phyloP scores from a whole-genome alignment of 2,888 invertebrate genomes.

The Aproaerema taeniolella region DNA sequence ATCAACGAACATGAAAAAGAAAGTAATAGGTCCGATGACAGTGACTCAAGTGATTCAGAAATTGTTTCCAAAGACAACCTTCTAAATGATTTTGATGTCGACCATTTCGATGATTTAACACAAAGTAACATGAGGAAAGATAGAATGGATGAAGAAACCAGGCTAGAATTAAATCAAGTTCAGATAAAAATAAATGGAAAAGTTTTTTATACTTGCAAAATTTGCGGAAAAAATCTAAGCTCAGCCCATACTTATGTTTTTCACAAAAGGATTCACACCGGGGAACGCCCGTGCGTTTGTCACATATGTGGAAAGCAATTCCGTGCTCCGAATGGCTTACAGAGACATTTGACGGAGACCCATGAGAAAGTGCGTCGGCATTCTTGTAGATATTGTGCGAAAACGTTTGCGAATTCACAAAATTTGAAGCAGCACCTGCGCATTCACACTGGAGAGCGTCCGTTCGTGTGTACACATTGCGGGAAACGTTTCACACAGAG shows the following conservation, averaged over 20 bases:
- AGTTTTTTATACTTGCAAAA: constrained; percentile 73
- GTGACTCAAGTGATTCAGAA: constrained; percentile 38
- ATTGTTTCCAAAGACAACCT: constrained; percentile 15
- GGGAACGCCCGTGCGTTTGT: constrained; percentile 81
- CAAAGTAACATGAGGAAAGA: constrained; percentile 49
- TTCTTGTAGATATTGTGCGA: constrained; percentile 73
- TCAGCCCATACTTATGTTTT: constrained; percentile 79
- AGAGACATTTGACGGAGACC: constrained; percentile 79
- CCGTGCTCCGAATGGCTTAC: constrained; percentile 80
- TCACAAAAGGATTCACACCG: constrained; percentile 81
- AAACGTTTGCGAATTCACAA: constrained; percentile 78
- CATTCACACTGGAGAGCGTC: constrained; percentile 79
- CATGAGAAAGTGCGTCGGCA: constrained; percentile 79
- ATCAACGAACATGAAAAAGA: constrained; percentile 28
- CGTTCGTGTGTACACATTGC: constrained; percentile 76
- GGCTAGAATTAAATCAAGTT: constrained; percentile 41
- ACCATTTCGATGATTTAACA: constrained; percentile 54
- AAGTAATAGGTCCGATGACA: constrained; percentile 31
- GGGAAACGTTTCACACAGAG: constrained; percentile 82
- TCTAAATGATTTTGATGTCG: constrained; percentile 22
- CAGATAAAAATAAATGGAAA: constrained; percentile 66
- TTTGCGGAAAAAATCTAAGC: constrained; percentile 78
- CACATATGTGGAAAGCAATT: constrained; percentile 82
- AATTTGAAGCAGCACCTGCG: constrained; percentile 77
- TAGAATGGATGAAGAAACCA: constrained; percentile 47